Evolutionary conservation across 2,888 invertebrate species (phyloP), one percentile per base, ranked within the genome.

Genomic region (Pterostichus madidus): DNA sequence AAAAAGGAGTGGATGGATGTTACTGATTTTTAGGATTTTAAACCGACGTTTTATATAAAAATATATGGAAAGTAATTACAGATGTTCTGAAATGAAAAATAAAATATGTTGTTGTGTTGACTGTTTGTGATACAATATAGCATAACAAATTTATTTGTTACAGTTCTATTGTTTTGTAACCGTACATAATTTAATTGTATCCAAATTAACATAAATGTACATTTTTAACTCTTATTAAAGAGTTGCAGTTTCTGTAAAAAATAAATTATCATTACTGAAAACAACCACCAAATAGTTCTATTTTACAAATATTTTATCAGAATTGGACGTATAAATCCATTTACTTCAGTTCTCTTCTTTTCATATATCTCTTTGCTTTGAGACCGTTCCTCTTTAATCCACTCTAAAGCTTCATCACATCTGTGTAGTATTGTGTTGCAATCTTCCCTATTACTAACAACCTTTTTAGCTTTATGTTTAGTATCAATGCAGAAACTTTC

Each of bases 161-260:
- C 59, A 44, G 46, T 31, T 81, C 73, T 81, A 81, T 81, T 77
- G 77, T 77, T 77, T 77, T 35, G 13, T 75, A 71, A 71, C 17
- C 81, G 61, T 59, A 59, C 49, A 81, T 75, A 81, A 68, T 81
- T 81, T 81, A 81, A 68, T 56, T 75, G 75, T 59, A 61, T 75
- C 52, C 64, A 80, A 52, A 71, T 75, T 53, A 52, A 56, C 32
- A 52, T 81, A 56, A 80, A 80, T 75, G 81, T 81, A 75, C 68
- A 83, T 81, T 39, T 39, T 39, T 39, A 17, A 24, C 77, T 77
- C 77, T 83, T 64, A 64, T 75, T 76, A 46, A 49, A 76, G 39
- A 83, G 44, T 11, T 17, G 44, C 81, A 81, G 31, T 81, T 81
- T 81, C 73, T 81, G 81, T 81, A 81, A 75, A 80, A 79, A 81